Base-by-base conservation (phyloP, 2,113 vertebrate genomes). In the Syngnathus typhle region DNA sequence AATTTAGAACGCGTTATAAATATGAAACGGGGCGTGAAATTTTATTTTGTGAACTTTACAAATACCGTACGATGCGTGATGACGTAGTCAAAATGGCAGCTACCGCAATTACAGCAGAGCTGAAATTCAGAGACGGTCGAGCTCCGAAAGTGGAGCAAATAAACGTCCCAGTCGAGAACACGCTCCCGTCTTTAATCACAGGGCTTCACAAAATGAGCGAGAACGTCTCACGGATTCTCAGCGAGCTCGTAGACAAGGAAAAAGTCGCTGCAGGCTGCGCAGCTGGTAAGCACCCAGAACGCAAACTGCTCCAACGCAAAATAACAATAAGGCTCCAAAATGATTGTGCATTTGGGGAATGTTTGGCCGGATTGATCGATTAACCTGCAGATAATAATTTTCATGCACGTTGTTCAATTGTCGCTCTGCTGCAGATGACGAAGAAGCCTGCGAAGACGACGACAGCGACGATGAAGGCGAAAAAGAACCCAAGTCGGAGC, bases 221-320 rank as follows among this genome's bases (percentile, higher is more conserved):
- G 0, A 78, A 79, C 3, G 72, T 87, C 0, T 88, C 89, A 0
- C 73, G 23, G 7, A 78, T 89, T 2, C 79, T 92, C 21, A 89
- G 72, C 16, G 79, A 82, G 16, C 79, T 89, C 8, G 86, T 90
- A 58, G 78, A 84, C 18, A 75, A 68, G 15, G 89, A 91, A 61
- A 87, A 61, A 18, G 0, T 10, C 16, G 23, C 6, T 13, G 83
- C 67, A 38, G 54, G 84, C 72, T 75, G 79, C 76, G 38, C 13
- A 0, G 1, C 21, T 38, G 41, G 38, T 13, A 9, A 23, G 11
- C 6, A 16, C 19, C 7, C 27, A 18, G 4, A 15, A 10, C 7
- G 13, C 36, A 18, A 23, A 19, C 7, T 19, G 47, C 7, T 43
- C 41, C 23, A 47, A 47, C 46, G 19, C 9, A 2, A 43, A 43